phyloP scores from a whole-genome alignment of 1,140 invertebrate genomes.

The Pseudachorutes palmiensis region DNA sequence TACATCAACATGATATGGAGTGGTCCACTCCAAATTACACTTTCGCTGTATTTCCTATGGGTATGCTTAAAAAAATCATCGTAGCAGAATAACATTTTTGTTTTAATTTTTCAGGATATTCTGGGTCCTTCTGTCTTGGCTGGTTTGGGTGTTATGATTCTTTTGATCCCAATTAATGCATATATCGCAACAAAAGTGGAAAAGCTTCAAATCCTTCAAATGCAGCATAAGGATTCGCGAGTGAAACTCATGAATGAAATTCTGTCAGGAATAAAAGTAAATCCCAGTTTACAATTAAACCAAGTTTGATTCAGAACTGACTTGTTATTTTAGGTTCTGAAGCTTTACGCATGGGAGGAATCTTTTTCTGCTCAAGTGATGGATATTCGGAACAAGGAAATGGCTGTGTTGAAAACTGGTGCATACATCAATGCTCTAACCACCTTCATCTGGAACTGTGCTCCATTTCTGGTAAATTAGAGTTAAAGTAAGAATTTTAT shows the following conservation, averaged over 20 bases:
- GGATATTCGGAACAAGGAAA: conserved; percentile 38
- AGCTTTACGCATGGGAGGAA: conserved; percentile 41
- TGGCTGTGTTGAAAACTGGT: conserved; percentile 40
- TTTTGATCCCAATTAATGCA: conserved; percentile 48
- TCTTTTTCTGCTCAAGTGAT: conserved; percentile 39
- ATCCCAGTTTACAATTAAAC: conserved; percentile 17
- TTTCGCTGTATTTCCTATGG: conserved; percentile 25
- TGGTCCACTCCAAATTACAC: neutral
- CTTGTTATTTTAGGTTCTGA: conserved; percentile 23
- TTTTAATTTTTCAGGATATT: conserved; percentile 38
- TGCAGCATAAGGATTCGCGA: conserved; percentile 43
- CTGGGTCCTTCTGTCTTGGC: conserved; percentile 56
- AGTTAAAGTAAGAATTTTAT: neutral
- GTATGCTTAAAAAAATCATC: neutral
- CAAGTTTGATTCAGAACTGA: neutral
- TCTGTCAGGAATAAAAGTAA: conserved; percentile 28
- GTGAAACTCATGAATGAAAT: conserved; percentile 47
- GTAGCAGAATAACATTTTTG: neutral
- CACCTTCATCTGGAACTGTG: conserved; percentile 42
- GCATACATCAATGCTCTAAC: conserved; percentile 37
- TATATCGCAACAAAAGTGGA: conserved; percentile 46
- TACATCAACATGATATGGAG: conserved; percentile 8
- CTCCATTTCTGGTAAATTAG: conserved; percentile 42
- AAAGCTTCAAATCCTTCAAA: conserved; percentile 42
- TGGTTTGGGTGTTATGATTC: conserved; percentile 49